A percentile compares a stretch with the other conserved stretches of the same genome.
Conservation (phyloP, 2,797 vertebrate genomes). For the Mus spretus region DNA sequence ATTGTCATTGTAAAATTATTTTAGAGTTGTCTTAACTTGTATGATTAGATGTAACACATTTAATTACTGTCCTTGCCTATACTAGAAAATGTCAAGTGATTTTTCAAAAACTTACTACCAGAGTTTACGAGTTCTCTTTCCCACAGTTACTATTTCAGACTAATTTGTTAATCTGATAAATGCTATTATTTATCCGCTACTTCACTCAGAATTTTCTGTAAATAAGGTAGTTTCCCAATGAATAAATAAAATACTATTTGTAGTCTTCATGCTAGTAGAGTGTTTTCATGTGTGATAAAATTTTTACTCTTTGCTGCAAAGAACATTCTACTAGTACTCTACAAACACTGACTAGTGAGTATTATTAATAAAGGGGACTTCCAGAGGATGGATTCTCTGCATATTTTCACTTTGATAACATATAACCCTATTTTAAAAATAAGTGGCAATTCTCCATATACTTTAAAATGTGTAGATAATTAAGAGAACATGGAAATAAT, state of each 20-base stretch:
- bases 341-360: neutral
- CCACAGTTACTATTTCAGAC: neutral
- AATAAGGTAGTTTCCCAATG: neutral
- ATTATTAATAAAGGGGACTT: neutral
- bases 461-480: neutral
- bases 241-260: neutral
- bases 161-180: neutral
- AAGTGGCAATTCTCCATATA: neutral
- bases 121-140: neutral
- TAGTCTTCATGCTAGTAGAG: neutral
- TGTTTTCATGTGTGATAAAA: neutral
- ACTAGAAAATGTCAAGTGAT: neutral
- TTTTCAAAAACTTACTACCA: slow-evolving; percentile 23
- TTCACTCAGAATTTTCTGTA: neutral
- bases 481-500: neutral
- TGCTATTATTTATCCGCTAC: neutral
- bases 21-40: neutral
- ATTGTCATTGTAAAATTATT: neutral
- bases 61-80: neutral
- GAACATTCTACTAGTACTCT: neutral
- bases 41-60: neutral
- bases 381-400: neutral
- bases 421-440: neutral
- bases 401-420: neutral
- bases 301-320: neutral